Evolutionary conservation across 2,113 vertebrate genomes (phyloP).

Genomic region (Nothoprocta pentlandii): DNA sequence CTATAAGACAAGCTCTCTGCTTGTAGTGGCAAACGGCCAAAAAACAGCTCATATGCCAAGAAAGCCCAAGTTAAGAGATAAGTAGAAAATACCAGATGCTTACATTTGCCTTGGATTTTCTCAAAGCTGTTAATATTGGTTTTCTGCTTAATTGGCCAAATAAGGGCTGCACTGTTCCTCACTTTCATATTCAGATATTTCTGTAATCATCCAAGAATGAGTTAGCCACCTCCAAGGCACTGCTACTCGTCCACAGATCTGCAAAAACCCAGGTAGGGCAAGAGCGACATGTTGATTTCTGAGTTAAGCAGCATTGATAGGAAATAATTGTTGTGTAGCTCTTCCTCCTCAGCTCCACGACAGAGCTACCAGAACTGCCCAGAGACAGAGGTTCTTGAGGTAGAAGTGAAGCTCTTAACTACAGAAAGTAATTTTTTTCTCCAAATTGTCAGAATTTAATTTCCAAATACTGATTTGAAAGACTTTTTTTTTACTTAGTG

Average conservation of each 20-base stretch:
- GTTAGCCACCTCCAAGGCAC: not conserved
- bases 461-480: conserved; percentile 17
- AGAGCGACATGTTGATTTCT: not conserved
- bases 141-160: conserved; percentile 40
- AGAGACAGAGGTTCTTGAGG: not conserved
- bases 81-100: conserved; percentile 56
- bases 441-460: not conserved
- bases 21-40: conserved; percentile 59
- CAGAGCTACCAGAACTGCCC: not conserved
- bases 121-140: conserved; percentile 4
- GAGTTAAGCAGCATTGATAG: not conserved
- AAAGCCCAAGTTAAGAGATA: conserved; percentile 5
- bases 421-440: not conserved
- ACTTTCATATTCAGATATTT: not conserved
- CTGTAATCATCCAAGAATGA: not conserved
- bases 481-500: not conserved
- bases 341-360: not conserved
- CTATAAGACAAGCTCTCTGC: not conserved
- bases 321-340: not conserved
- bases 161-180: not conserved
- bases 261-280: not conserved
- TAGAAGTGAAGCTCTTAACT: not conserved
- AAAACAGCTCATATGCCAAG: conserved; percentile 42
- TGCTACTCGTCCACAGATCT: not conserved
- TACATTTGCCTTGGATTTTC: conserved; percentile 33